Conservation (phyloP, 2,888 invertebrate genomes). For the Heliconius hortense region DNA sequence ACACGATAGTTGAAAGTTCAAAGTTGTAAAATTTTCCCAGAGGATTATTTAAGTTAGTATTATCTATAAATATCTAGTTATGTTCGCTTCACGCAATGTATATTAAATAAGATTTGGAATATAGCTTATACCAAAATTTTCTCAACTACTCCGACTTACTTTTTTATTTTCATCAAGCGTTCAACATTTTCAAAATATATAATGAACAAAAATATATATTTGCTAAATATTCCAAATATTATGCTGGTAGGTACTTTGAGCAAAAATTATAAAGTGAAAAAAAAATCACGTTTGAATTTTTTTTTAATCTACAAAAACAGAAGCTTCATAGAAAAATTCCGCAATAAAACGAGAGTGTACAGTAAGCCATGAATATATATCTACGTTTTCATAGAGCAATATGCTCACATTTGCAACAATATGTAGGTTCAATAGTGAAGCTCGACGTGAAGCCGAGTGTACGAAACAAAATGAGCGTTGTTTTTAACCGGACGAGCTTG, state of each 20-base stretch:
- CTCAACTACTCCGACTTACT: too few species aligned
- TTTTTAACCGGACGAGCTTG: slow-evolving; percentile 31
- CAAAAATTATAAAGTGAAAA: not conserved
- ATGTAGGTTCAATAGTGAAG: not conserved
- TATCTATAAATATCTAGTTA: too few species aligned
- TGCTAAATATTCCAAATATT: not conserved
- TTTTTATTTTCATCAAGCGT: too few species aligned
- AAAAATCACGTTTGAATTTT: not conserved
- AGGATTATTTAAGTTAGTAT: too few species aligned
- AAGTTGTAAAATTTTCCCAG: too few species aligned
- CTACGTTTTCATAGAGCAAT: not conserved
- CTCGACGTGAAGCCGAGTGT: slow-evolving; percentile 15
- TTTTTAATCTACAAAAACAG: slow-evolving; percentile 1
- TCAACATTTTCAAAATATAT: not conserved
- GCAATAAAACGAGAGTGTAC: slow-evolving; percentile 7
- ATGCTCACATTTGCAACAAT: not conserved
- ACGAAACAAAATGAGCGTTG: slow-evolving; percentile 31
- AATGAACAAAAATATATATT: not conserved
- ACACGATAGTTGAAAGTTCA: too few species aligned
- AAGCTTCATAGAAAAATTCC: not conserved
- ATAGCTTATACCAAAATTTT: too few species aligned
- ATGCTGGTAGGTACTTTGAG: not conserved
- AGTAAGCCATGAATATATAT: slow-evolving; percentile 3
- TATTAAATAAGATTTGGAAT: too few species aligned
- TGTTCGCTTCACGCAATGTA: too few species aligned